phyloP scores from a whole-genome alignment of 2,888 invertebrate species.

The Laspeyria flexula region DNA sequence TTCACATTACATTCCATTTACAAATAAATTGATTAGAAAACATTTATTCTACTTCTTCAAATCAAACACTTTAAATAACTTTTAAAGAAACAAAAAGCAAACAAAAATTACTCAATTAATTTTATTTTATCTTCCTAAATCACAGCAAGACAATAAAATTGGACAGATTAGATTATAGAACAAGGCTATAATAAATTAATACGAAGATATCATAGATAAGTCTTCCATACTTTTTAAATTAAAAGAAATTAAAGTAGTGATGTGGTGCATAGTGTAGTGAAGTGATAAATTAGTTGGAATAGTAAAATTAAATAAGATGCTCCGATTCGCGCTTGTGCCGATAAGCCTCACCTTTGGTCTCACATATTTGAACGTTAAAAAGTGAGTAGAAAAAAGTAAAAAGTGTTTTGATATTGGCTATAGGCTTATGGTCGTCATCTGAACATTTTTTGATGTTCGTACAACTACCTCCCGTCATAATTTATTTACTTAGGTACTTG shows the following conservation, averaged over 20 bases:
- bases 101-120: neutral
- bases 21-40: neutral
- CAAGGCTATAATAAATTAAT: neutral
- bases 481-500: no score
- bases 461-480: no score
- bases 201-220: constrained; percentile 14
- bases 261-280: constrained; percentile 16
- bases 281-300: constrained; percentile 9
- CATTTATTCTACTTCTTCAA: neutral
- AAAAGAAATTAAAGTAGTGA: constrained; percentile 2
- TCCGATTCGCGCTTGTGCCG: constrained; percentile 67
- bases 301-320: constrained; percentile 43
- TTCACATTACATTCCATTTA: no score
- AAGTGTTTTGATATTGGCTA: neutral
- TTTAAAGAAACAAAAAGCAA: neutral
- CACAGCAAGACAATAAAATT: constrained; percentile 8
- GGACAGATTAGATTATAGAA: neutral
- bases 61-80: no score
- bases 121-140: neutral
- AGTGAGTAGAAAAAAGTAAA: constrained; percentile 55
- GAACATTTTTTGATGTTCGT: no score
- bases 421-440: no score
- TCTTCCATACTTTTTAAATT: constrained; percentile 36
- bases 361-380: constrained; percentile 70
- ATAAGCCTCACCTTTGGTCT: constrained; percentile 69